Conservation (phyloP, 2,113 vertebrate genomes). For the Sinocyclocheilus anshuiensis region DNA sequence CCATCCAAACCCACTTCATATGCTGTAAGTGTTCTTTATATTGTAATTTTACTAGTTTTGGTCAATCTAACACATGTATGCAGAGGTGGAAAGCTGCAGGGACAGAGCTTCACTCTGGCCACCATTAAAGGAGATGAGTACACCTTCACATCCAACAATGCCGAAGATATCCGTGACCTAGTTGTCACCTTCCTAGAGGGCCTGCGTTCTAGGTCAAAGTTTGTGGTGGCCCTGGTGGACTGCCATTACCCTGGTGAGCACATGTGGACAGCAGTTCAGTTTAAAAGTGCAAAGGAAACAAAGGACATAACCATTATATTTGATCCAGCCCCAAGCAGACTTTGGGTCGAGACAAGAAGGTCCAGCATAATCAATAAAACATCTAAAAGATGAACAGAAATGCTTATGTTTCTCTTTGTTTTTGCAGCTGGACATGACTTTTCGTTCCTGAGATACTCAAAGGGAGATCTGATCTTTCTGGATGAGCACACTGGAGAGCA, state of each 20-base stretch:
- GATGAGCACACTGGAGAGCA: conserved; percentile 94
- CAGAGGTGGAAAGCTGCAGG: conserved; percentile 90
- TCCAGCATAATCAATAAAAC: neutral
- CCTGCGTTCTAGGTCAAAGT: conserved; percentile 92
- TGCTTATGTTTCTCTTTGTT: neutral
- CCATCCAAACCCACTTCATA: neutral
- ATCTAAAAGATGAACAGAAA: neutral
- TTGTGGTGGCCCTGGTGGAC: conserved; percentile 92
- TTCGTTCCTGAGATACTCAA: conserved; percentile 90
- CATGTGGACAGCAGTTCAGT: neutral
- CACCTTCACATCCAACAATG: conserved; percentile 97
- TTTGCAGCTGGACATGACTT: conserved; percentile 85
- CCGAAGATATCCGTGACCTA: conserved; percentile 93
- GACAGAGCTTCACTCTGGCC: conserved; percentile 93
- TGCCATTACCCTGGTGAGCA: conserved; percentile 87
- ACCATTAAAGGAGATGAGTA: conserved; percentile 97
- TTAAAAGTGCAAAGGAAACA: neutral
- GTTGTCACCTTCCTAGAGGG: conserved; percentile 96
- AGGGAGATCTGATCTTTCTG: conserved; percentile 92
- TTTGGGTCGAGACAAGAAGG: neutral
- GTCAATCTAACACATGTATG: neutral
- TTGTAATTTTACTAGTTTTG: neutral
- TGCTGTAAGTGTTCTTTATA: neutral
- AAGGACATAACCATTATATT: neutral
- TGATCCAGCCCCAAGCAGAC: neutral